Evolutionary conservation across 1,140 invertebrate genomes (phyloP).

Genomic region (honey bee (Apis mellifera)): DNA sequence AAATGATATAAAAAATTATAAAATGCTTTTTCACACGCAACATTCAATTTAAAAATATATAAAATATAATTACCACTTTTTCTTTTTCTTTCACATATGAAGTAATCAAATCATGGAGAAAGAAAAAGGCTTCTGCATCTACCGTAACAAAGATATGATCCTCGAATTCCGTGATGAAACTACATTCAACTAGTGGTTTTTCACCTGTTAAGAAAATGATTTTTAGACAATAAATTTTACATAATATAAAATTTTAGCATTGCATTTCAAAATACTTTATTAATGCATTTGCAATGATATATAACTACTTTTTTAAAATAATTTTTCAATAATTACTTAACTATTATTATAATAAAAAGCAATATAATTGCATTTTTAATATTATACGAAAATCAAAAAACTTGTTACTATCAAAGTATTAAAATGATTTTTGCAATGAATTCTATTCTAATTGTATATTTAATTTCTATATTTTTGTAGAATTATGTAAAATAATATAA

Average conservation of each 20-base stretch:
- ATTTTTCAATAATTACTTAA: background rate
- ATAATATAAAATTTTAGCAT: background rate
- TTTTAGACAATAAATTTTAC: background rate
- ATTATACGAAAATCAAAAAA: too few relatives aligned
- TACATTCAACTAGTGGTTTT: conserved; percentile 96
- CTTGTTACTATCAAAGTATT: background rate
- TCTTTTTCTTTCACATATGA: conserved; percentile 97
- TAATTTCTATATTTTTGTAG: background rate
- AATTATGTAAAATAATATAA: background rate
- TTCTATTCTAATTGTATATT: background rate
- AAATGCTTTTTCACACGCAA: background rate
- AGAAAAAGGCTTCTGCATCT: conserved; percentile 98
- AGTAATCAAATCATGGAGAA: conserved; percentile 97
- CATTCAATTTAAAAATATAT: background rate
- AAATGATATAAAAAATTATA: conserved; percentile 56
- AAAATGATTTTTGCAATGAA: background rate
- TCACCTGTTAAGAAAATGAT: conserved; percentile 82
- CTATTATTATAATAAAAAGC: background rate
- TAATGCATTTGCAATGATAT: background rate
- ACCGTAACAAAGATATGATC: conserved; percentile 99
- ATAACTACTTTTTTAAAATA: background rate
- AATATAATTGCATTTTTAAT: too few relatives aligned
- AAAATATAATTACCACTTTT: conserved; percentile 85
- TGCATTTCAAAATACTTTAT: background rate
- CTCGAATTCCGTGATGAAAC: conserved; percentile 98